Conservation (phyloP, 2,113 vertebrate species). For the Aptenodytes forsteri region DNA sequence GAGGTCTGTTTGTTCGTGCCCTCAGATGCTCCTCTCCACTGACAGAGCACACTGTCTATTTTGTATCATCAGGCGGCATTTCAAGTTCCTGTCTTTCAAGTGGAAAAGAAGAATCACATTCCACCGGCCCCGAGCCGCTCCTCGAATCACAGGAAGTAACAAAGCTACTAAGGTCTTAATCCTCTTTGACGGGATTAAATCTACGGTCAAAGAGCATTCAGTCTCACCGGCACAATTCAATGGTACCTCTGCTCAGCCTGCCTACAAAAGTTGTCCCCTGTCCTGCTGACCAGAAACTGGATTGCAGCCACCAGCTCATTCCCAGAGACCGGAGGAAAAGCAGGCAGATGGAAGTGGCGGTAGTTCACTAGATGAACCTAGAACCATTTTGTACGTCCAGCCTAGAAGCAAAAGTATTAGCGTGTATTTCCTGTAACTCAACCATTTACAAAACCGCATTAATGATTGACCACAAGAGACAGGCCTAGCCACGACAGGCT, state of each 20-base stretch:
- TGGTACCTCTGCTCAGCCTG: background rate
- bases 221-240: rapidly evolving
- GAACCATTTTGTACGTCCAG: rapidly evolving
- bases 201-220: background rate
- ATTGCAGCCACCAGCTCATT: background rate
- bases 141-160: background rate
- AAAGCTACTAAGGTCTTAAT: background rate
- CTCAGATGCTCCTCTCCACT: background rate
- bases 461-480: background rate
- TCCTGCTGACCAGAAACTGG: background rate
- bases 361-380: rapidly evolving
- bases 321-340: background rate
- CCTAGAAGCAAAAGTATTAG: background rate
- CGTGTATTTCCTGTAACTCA: rapidly evolving
- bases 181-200: background rate
- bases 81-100: constrained; percentile 2
- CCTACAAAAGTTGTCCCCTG: background rate
- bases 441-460: rapidly evolving
- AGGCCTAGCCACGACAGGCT: background rate
- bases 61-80: background rate
- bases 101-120: background rate
- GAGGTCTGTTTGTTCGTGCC: background rate
- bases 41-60: background rate
- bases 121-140: background rate
- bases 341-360: background rate